Evolutionary conservation across 2,888 invertebrate species (phyloP), one percentile per base, ranked within the genome.

Genomic region (Stratiomys singularior): DNA sequence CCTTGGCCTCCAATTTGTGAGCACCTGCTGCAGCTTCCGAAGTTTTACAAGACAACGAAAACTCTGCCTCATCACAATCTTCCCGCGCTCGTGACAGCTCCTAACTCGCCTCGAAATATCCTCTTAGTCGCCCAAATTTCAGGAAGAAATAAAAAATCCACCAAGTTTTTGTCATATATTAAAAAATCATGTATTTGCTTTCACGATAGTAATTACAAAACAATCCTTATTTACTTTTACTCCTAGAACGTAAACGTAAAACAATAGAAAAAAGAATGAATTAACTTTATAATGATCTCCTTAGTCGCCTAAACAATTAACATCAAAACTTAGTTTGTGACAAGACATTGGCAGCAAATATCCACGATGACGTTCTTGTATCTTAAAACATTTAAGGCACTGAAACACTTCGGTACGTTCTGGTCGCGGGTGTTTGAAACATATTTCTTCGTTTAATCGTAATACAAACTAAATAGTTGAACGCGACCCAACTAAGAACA

Each of bases 261-360:
- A 72, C 18, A 74, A 28, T 25, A 69, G 21, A 67, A 46, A 47
- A 69, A 66, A 18, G 44, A 69, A 69, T 47, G 18, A 47, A 21
- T 47, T 47, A 60, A 60, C 25, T 25, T 60, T 60, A 60, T 15
- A 4, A 21, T 23, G 60, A 60, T 52, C 18, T 9, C 18, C 52
- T 52, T 60, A 25, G 3, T 60, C 25, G 23, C 25, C 25, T 69
- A 30, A 44, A 69, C 69, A 69, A 47, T 69, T 69, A 74, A 74
- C 74, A 72, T 72, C 72, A 58, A 69, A 46, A 52, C 27, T 21
- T 60, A 74, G 15, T 74, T 74, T 74, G 74, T 74, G 74, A 74
- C 74, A 74, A 74, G 74, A 74, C 74, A 72, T 58, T 74, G 74
- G 74, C 74, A 74, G 74, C 74, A 74, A 37, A 60, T 58, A 30